Conservation (phyloP, 2,797 vertebrate genomes). For the Lophotriccus pileatus region DNA sequence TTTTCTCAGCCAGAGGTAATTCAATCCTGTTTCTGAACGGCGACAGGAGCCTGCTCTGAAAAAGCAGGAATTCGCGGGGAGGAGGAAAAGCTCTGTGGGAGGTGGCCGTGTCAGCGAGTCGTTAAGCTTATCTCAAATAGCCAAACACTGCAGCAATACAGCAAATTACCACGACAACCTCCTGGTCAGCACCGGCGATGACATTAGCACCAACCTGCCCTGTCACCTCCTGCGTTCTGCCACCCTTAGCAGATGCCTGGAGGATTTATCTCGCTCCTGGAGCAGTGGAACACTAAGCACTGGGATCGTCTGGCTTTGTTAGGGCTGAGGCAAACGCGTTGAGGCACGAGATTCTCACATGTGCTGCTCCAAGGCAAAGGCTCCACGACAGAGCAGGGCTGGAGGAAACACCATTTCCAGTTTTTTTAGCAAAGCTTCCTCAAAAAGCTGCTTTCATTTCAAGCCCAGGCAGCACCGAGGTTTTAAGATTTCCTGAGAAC, state of each 20-base stretch:
- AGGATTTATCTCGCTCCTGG: neutral
- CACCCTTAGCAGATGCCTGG: neutral
- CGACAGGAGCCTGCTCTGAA: neutral
- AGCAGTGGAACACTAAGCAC: neutral
- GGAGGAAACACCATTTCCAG: neutral
- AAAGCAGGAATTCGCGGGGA: neutral
- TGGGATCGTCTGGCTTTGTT: neutral
- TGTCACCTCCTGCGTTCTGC: neutral
- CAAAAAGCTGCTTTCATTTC: neutral
- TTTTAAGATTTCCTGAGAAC: neutral
- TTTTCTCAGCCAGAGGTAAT: constrained; percentile 30
- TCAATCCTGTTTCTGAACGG: neutral
- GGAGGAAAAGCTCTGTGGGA: neutral
- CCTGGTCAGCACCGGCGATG: neutral
- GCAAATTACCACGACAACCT: neutral
- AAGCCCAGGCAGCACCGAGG: neutral
- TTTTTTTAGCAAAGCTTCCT: neutral
- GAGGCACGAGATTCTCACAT: neutral
- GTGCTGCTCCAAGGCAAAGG: neutral
- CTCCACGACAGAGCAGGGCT: neutral
- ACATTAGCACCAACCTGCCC: neutral
- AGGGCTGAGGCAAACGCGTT: neutral
- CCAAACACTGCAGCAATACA: neutral
- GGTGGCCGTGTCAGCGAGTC: neutral
- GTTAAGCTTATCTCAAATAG: neutral